Conservation (phyloP, 2,888 invertebrate genomes). For the Stenolophus ochropezus region DNA sequence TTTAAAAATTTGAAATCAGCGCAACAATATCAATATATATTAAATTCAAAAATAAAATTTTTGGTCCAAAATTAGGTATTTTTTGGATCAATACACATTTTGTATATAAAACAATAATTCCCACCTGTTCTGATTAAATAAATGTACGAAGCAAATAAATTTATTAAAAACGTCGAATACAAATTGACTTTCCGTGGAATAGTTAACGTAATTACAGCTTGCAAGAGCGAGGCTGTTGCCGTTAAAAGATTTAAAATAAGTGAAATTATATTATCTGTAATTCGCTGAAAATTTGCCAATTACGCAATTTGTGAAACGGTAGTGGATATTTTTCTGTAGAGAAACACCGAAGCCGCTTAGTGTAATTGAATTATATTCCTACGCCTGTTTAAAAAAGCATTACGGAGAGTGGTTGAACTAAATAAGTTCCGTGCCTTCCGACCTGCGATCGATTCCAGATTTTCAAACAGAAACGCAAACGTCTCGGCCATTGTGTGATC, state of each 20-base stretch:
- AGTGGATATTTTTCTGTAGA: conserved; percentile 6
- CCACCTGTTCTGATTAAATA: no score
- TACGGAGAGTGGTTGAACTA: conserved; percentile 43
- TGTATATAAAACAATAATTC: no score
- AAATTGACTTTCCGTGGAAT: neutral
- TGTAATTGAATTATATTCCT: conserved; percentile 48
- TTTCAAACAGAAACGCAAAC: conserved; percentile 49
- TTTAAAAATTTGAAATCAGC: no score
- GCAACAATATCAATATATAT: no score
- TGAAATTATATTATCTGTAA: neutral
- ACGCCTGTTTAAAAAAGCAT: conserved; percentile 42
- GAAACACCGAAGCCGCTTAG: conserved; percentile 25
- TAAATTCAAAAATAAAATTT: no score
- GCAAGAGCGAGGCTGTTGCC: neutral
- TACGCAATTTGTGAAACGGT: conserved; percentile 22
- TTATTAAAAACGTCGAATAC: neutral
- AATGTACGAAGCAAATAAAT: no score
- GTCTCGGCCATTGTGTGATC: conserved; percentile 53
- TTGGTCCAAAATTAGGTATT: no score
- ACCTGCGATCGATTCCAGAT: conserved; percentile 50
- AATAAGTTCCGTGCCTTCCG: conserved; percentile 8
- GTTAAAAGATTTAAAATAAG: neutral
- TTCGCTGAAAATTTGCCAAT: conserved; percentile 6
- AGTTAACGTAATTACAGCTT: neutral
- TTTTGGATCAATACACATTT: no score